Evolutionary conservation across 2,888 invertebrate genomes (phyloP).

Genomic region (Ornithoptera alexandrae): DNA sequence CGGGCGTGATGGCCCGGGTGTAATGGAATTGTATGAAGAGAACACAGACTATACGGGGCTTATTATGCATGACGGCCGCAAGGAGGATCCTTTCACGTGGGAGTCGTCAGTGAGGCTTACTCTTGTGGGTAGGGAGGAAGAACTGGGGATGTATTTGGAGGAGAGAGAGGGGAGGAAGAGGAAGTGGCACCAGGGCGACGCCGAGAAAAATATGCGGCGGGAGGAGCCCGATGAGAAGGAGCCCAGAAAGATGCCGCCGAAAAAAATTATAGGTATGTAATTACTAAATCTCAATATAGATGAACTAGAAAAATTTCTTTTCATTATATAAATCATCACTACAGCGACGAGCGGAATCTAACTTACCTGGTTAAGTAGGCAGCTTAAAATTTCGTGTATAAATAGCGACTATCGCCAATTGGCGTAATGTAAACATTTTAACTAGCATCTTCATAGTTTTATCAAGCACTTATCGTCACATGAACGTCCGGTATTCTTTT

Average conservation of each 20-base stretch:
- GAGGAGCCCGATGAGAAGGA: constrained; percentile 66
- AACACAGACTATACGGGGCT: constrained; percentile 48
- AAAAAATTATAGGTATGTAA: constrained; percentile 73
- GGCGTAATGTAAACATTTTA: no score
- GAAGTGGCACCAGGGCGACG: constrained; percentile 65
- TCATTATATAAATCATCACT: no score
- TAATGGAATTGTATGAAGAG: constrained; percentile 62
- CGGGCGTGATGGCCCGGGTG: constrained; percentile 51
- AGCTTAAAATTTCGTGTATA: no score
- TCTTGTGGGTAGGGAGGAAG: constrained; percentile 58
- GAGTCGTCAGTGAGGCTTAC: constrained; percentile 63
- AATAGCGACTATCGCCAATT: no score
- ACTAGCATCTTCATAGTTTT: no score
- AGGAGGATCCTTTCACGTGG: constrained; percentile 63
- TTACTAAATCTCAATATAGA: neutral
- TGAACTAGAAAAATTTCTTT: neutral
- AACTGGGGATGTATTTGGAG: constrained; percentile 68
- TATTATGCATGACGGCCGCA: constrained; percentile 65
- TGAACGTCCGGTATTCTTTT: no score
- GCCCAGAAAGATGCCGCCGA: constrained; percentile 67
- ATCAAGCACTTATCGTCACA: no score
- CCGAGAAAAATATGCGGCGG: constrained; percentile 57
- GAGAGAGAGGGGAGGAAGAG: constrained; percentile 67
- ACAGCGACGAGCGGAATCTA: no score
- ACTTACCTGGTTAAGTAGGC: no score